These are phyloP conservation scores for Papilio machaon DNA, from an alignment of 1,140 invertebrate genomes.

Conservation along the genomic window DNA sequence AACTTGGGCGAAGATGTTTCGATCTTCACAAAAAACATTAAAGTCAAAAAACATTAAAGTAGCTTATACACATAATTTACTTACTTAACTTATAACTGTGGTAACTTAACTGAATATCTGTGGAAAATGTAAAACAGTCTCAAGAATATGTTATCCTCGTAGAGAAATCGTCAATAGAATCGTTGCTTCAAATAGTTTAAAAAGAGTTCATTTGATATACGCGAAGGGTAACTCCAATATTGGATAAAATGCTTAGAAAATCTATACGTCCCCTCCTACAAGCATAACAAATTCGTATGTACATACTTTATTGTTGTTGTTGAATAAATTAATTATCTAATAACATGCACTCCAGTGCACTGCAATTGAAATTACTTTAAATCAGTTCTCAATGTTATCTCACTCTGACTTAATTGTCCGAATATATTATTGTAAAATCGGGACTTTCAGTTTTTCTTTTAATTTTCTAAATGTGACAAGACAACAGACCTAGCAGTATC, in stretches of 20 bases:
- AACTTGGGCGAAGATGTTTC: neutral
- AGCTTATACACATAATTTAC: no score
- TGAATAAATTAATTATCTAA: constrained; percentile 36
- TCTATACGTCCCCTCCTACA: constrained; percentile 16
- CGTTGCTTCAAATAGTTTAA: constrained; percentile 75
- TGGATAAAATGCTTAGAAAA: constrained; percentile 29
- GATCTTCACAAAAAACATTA: neutral
- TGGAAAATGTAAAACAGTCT: constrained; percentile 44
- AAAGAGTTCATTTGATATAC: constrained; percentile 78
- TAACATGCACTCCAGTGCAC: constrained; percentile 21
- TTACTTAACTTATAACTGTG: neutral
- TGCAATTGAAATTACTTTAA: constrained; percentile 23
- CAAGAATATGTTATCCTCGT: constrained; percentile 58
- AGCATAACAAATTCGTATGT: constrained; percentile 28
- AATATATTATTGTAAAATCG: neutral
- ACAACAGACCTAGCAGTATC: neutral
- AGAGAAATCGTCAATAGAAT: constrained; percentile 71
- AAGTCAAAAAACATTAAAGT: no score
- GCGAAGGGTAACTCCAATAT: constrained; percentile 55
- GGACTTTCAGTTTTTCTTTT: neutral
- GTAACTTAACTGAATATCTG: neutral
- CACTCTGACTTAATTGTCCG: neutral
- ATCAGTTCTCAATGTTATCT: constrained; percentile 2
- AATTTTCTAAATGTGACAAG: neutral
- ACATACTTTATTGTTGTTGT: constrained; percentile 29